phyloP scores from a whole-genome alignment of 2,113 vertebrate genomes.

The Ceratotherium simum region DNA sequence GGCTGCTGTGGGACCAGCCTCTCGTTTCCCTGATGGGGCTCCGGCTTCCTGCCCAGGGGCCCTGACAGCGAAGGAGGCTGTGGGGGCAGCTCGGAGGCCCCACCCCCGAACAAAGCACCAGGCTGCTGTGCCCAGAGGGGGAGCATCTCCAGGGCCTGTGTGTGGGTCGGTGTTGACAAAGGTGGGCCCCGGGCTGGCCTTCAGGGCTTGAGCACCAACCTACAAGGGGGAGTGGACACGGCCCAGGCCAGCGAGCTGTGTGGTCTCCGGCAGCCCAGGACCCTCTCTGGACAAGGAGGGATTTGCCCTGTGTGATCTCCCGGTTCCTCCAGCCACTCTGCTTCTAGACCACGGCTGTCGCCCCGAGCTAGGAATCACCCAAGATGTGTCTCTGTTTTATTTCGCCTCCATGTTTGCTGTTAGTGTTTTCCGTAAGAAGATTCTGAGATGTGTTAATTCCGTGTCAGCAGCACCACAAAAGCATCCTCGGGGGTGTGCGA shows the following conservation, averaged over 20 bases:
- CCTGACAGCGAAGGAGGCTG: fast-evolving
- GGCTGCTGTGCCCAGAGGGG: fast-evolving
- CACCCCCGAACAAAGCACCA: background rate
- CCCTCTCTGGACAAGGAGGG: background rate
- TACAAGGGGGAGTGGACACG: background rate
- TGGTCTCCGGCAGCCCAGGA: background rate
- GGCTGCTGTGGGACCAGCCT: background rate
- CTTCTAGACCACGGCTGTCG: background rate
- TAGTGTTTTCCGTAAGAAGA: conserved; percentile 88
- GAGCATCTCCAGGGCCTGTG: background rate
- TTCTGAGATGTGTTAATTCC: conserved; percentile 92
- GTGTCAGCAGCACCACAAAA: conserved; percentile 84
- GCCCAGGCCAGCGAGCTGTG: background rate
- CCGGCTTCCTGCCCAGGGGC: background rate
- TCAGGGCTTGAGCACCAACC: background rate
- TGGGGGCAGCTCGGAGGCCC: background rate
- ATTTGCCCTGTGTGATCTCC: background rate
- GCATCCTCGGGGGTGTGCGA: background rate
- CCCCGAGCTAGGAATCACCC: background rate
- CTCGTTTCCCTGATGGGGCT: background rate
- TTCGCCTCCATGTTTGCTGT: conserved; percentile 87
- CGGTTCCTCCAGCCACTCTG: fast-evolving
- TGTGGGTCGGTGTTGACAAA: background rate
- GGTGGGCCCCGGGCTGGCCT: background rate
- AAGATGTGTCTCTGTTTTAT: background rate